A percentile compares a stretch with the other conserved stretches of the same genome.
Conservation (phyloP, 2,113 vertebrate genomes). For the Caranx ignobilis region DNA sequence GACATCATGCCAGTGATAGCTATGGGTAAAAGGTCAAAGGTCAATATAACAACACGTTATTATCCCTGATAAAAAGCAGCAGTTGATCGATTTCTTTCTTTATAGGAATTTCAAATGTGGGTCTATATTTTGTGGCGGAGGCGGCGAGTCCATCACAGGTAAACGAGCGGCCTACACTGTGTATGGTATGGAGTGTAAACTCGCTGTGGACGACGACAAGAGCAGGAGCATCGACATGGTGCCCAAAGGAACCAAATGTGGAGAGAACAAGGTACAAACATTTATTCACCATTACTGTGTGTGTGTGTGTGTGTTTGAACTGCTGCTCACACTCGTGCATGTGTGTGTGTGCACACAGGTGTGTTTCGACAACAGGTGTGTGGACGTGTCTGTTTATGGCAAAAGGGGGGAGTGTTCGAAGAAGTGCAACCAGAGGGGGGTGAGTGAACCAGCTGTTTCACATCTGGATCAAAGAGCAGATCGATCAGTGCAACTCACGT, state of each 20-base stretch:
- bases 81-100: neutral
- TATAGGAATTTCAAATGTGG: slow-evolving; percentile 87
- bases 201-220: slow-evolving; percentile 61
- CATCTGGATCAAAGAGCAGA: neutral
- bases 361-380: slow-evolving; percentile 87
- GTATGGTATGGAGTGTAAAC: slow-evolving; percentile 55
- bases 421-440: slow-evolving; percentile 88
- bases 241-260: slow-evolving; percentile 87
- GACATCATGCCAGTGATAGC: too few relatives aligned
- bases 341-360: slow-evolving; percentile 79
- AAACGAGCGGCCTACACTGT: slow-evolving; percentile 60
- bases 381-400: slow-evolving; percentile 84
- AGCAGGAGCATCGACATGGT: slow-evolving; percentile 81
- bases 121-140: slow-evolving; percentile 84
- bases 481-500: neutral
- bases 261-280: slow-evolving; percentile 83
- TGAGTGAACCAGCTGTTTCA: slow-evolving; percentile 55
- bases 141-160: slow-evolving; percentile 74
- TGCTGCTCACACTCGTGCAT: neutral
- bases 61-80: neutral
- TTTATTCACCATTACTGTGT: too few relatives aligned
- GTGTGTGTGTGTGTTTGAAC: rapidly evolving
- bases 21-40: too few relatives aligned
- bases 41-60: too few relatives aligned
- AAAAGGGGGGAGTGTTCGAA: slow-evolving; percentile 84